These are phyloP conservation scores for Lagorchestes hirsutus DNA, from an alignment of 2,797 vertebrate genomes.

Conservation along the genomic window DNA sequence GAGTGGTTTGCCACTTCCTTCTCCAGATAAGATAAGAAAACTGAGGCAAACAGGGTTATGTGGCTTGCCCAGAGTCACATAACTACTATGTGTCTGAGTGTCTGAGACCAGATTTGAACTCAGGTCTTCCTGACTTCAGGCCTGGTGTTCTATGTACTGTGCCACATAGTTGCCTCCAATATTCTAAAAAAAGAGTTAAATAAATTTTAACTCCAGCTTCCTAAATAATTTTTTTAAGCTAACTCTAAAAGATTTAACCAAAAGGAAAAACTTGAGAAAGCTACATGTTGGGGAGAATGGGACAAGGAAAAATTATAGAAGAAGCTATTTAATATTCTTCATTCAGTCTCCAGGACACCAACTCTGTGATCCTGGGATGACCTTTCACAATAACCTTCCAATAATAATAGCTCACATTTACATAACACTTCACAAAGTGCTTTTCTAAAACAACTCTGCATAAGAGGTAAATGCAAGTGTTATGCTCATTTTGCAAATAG, in stretches of 20 bases:
- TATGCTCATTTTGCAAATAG: neutral
- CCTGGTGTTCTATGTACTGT: neutral
- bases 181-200: conserved; percentile 4
- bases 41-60: neutral
- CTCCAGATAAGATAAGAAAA: neutral
- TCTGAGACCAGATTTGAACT: neutral
- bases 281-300: neutral
- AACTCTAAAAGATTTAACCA: conserved; percentile 33
- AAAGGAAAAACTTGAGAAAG: neutral
- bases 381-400: neutral
- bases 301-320: neutral
- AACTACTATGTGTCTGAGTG: neutral
- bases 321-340: neutral
- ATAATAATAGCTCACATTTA: conserved; percentile 1
- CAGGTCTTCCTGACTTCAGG: neutral
- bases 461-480: neutral
- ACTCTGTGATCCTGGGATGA: neutral
- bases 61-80: neutral
- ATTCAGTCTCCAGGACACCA: neutral
- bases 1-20: neutral
- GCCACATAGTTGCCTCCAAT: neutral
- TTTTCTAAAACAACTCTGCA: neutral
- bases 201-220: conserved; percentile 16
- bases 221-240: conserved; percentile 13
- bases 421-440: neutral